Base-by-base conservation (phyloP, 2,888 invertebrate species). In the Synanthedon myopaeformis region DNA sequence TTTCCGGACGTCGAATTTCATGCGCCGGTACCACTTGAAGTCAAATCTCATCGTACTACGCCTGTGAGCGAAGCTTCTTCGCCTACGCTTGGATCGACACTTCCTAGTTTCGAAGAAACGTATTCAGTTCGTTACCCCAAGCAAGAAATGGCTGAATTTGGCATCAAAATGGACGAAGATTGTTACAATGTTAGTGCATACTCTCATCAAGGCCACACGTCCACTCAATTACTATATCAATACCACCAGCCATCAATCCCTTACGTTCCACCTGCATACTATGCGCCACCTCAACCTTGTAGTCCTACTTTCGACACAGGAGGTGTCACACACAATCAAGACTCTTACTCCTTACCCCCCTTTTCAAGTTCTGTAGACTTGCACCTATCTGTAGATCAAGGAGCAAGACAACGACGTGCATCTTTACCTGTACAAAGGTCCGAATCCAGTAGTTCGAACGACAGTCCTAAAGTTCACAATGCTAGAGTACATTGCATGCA, bases 31-130 rank as follows among this genome's bases (percentile, higher is more conserved):
- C 80, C 76, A 45, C 79, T 76, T 53, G 87, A 86, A 72, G 60
- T 79, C 42, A 87, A 87, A 65, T 79, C 82, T 50, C 84, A 83
- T 51, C 74, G 84, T 13, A 67, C 75, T 19, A 84, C 84, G 49
- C 82, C 86, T 51, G 70, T 83, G 57, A 87, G 87, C 63, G 85
- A 80, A 61, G 76, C 84, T 45, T 78, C 82, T 45, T 87, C 87
- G 55, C 86, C 84, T 13, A 84, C 74, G 12, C 75, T 78, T 17
- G 89, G 91, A 63, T 90, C 91, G 51, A 90, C 93, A 51, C 81
- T 95, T 69, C 95, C 95, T 59, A 95, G 95, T 83, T 95, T 95
- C 85, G 94, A 96, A 87, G 96, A 96, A 84, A 96, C 94, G 35
- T 95, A 95, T 79, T 93, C 94, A 56, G 91, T 94, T 52, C 92